Conservation (phyloP, 2,888 invertebrate species). For the Baronia brevicornis region DNA sequence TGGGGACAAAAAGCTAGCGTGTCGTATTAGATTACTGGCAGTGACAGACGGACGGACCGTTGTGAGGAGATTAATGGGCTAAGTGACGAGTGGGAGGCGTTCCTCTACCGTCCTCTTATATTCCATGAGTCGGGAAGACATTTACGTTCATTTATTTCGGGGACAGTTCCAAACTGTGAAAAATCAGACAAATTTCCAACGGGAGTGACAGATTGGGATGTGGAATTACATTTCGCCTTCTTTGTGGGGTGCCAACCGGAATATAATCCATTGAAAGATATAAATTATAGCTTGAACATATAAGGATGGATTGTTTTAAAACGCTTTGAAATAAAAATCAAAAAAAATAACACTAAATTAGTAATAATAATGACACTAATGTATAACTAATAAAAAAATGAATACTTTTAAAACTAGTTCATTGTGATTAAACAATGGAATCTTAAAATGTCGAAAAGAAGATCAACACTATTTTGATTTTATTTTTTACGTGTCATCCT, state of each 20-base stretch:
- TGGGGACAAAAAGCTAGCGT: constrained; percentile 69
- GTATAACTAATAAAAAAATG: too few species aligned
- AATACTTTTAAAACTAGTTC: too few species aligned
- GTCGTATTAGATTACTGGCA: constrained; percentile 73
- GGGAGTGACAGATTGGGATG: constrained; percentile 18
- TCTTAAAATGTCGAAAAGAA: too few species aligned
- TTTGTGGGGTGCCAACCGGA: constrained; percentile 9
- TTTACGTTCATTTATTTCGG: constrained; percentile 52
- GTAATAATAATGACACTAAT: too few species aligned
- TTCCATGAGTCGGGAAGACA: constrained; percentile 40
- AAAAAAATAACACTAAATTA: too few species aligned
- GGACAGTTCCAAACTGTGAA: constrained; percentile 49
- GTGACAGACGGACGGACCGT: constrained; percentile 68
- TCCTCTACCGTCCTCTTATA: constrained; percentile 29
- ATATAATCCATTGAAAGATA: constrained; percentile 10
- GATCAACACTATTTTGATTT: too few species aligned
- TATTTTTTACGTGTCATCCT: too few species aligned
- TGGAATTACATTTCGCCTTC: constrained; percentile 15
- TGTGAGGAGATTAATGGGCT: constrained; percentile 68
- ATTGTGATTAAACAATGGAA: too few species aligned
- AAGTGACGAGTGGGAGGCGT: constrained; percentile 68
- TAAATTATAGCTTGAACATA: constrained; percentile 12
- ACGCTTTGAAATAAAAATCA: too few species aligned
- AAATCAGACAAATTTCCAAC: constrained; percentile 49
- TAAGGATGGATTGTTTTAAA: too few species aligned